Evolutionary conservation across 2,113 vertebrate genomes (phyloP), one percentile per base, ranked within the genome.

Genomic region (Oncorhynchus masou): DNA sequence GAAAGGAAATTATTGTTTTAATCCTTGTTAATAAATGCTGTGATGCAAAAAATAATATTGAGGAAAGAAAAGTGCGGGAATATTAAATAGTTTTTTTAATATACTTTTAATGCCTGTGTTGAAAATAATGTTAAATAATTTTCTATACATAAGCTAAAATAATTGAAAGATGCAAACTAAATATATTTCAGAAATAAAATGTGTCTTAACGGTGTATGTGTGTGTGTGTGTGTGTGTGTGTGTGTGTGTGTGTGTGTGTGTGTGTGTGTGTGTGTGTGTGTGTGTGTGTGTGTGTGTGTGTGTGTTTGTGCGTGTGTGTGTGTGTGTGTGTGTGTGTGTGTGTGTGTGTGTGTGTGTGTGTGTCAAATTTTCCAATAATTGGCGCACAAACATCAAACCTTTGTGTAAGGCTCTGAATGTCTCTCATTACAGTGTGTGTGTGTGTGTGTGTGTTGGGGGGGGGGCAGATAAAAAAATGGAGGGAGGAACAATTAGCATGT

Each of bases 401-500:
- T 54, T 4, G 5, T 29, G n/a, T 57, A 25, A 57, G 12, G 39
- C 15, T 19, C 39, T 22, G 25, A 71, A 19, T 29, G 70, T 27
- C 5, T 69, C 67, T 68, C 67, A 68, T 68, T 68, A 68, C 67
- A 15, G 51, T 57, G 51, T 4, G 3, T n/a, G n/a, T n/a, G n/a
- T n/a, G n/a, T n/a, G n/a, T n/a, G n/a, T n/a, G n/a, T n/a, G n/a
- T n/a, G n/a, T n/a, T n/a, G n/a, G n/a, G 13, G 67, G n/a, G 49
- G 62, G 65, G 62, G 74, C 74, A 62, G 9, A 60, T 67, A 76
- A 71, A 68, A 68, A 69, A 81, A 24, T 45, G 29, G 20, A 69
- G 80, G 22, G 34, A 16, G 8, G 49, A 81, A 70, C 86, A 80
- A 90, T 88, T 78, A 87, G 79, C 76, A 76, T 67, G 27, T 62